Base-by-base conservation (phyloP, 1,140 invertebrate genomes). In the Wasmannia auropunctata region DNA sequence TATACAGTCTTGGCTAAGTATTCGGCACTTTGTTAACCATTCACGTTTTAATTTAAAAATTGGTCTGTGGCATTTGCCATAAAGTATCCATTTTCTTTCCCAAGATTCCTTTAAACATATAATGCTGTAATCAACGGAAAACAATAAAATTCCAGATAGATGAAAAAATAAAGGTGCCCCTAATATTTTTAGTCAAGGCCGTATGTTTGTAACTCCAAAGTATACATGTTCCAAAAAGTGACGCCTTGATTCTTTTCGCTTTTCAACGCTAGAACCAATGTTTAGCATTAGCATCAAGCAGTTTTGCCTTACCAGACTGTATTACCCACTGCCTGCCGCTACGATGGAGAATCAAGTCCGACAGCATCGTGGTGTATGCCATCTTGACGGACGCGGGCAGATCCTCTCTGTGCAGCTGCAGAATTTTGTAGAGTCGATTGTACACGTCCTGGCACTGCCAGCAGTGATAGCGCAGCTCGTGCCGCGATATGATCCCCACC, bases 271-370 rank as follows among this genome's bases (percentile, higher is more conserved):
- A n/a, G n/a, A n/a, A n/a, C n/a, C n/a, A n/a, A n/a, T n/a, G n/a
- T n/a, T n/a, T n/a, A 28, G 19, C 3, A 70, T 43, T 14, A 49
- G 37, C 8, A 43, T 58, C 25, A 58, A n/a, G n/a, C 0, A 80
- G 58, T 76, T 85, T 69, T 76, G 19, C n/a, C 11, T 92, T 86
- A 89, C 95, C 93, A 84, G 94, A 94, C 62, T 95, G 86, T 31
- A 95, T 93, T 2, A 97, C 91, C 95, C 96, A 97, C 40, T 95
- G 90, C 43, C 96, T 86, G 3, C 96, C 96, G 86, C 95, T 94
- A 86, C 93, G 91, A 88, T 97, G 96, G 8, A 91, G 89, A 43
- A 96, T 93, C 37, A 96, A 94, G 16, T 96, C 93, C 19, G 92
- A 93, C 37, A 97, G 92, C 83, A 97, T 94, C 22, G 94, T 95